Base-by-base conservation (phyloP, 2,797 vertebrate species). In the Sciurus carolinensis region DNA sequence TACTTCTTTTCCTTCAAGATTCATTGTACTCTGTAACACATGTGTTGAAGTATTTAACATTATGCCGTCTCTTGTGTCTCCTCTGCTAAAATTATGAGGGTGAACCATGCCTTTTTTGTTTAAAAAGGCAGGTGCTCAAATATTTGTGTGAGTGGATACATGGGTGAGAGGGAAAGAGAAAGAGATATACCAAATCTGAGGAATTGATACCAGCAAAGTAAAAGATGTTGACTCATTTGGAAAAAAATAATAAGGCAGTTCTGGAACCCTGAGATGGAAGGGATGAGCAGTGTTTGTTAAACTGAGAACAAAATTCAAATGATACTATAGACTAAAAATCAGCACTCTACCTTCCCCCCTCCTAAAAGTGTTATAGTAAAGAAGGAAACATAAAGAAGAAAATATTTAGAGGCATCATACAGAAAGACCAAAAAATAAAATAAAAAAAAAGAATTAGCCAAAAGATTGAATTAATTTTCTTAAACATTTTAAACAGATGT, bases 291-390 rank as follows among this genome's bases (percentile, higher is more conserved):
- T 52, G 5, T 73, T 95, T 76, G 20, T 81, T 96, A 75, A 80
- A n/a, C 42, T 33, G 54, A 90, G 64, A 79, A 71, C 11, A 77
- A 82, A 92, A 71, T 89, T 67, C 69, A 88, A n/a, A 62, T 90
- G 67, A 85, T 85, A 47, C 26, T 5, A 4, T 33, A 76, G 30
- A 88, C 59, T 28, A 76, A 62, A 73, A 88, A 73, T 7, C 11
- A 67, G 12, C 20, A 71, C 9, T 57, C 28, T 73, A 42, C 33
- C 18, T 71, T 20, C 36, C 3, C 52, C 28, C 42, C 26, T 80
- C 42, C 66, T 26, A 9, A 64, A 85, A 91, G 44, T 57, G 71
- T 90, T 64, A 0, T 64, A 30, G 13, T 47, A 14, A 75, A 71
- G 52, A 83, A 69, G 22, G 8, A 88, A 85, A 59, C n/a, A 28